Conservation (phyloP, 1,140 invertebrate genomes). For the Panulirus ornatus region DNA sequence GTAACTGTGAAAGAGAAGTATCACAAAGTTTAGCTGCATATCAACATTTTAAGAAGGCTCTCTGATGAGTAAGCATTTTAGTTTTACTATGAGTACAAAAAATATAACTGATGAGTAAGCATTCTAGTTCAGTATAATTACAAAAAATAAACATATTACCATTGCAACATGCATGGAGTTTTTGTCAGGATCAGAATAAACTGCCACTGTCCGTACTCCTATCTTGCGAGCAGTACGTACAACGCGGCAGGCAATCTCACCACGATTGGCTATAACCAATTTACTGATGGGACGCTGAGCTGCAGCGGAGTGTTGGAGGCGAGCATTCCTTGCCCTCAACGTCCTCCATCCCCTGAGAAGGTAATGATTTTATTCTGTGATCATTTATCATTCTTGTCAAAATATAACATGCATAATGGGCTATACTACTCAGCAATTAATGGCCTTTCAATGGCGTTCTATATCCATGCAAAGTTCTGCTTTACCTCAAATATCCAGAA, state of each 20-base stretch:
- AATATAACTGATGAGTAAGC: too few relatives aligned
- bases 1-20: too few relatives aligned
- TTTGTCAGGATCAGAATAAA: slow-evolving; percentile 95
- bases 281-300: slow-evolving; percentile 82
- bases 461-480: background rate
- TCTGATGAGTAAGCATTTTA: too few relatives aligned
- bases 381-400: background rate
- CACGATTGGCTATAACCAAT: slow-evolving; percentile 96
- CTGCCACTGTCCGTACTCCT: slow-evolving; percentile 94
- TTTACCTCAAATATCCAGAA: background rate
- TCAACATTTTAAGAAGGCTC: too few relatives aligned
- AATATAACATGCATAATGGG: background rate
- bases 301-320: slow-evolving; percentile 39
- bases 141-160: slow-evolving; percentile 78
- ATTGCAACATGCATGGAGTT: slow-evolving; percentile 88
- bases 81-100: too few relatives aligned
- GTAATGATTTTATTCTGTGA: background rate
- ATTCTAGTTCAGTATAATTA: too few relatives aligned
- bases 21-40: too few relatives aligned
- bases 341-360: slow-evolving; percentile 37
- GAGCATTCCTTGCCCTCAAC: background rate
- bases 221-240: slow-evolving; percentile 92
- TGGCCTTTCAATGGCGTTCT: background rate
- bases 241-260: slow-evolving; percentile 97
- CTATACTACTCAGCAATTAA: background rate